These are phyloP conservation scores for Florisuga fusca DNA, from an alignment of 2,797 vertebrate genomes.

Conservation along the genomic window DNA sequence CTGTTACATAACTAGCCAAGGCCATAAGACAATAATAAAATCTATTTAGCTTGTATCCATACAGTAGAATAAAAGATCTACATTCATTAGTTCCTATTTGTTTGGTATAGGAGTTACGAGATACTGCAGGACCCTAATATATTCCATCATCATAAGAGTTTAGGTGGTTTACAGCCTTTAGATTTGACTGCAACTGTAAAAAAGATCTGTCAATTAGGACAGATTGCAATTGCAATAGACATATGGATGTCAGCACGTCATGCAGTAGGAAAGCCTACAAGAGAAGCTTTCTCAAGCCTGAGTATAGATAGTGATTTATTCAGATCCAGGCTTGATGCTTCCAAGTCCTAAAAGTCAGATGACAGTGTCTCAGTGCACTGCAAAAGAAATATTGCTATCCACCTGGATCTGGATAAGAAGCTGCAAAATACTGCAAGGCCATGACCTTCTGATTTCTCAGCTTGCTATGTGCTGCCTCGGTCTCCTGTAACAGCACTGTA, in stretches of 20 bases:
- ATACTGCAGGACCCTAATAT: neutral
- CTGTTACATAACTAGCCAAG: neutral
- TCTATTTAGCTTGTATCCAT: neutral
- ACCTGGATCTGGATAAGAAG: neutral
- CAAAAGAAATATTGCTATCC: neutral
- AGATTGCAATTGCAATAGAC: neutral
- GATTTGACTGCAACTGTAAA: neutral
- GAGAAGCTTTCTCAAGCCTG: neutral
- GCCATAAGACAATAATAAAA: neutral
- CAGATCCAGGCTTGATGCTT: neutral
- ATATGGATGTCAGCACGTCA: neutral
- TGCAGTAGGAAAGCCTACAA: neutral
- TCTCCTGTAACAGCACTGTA: neutral
- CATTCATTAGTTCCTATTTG: neutral
- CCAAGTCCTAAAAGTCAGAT: neutral
- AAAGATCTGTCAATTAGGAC: neutral
- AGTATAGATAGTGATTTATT: neutral
- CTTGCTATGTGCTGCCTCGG: neutral
- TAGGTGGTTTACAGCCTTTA: neutral
- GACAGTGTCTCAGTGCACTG: neutral
- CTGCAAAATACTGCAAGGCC: neutral
- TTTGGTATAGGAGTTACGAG: neutral
- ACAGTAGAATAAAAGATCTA: neutral
- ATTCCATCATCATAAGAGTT: neutral
- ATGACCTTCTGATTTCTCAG: neutral